Evolutionary conservation across 2,888 invertebrate species (phyloP).

Genomic region (Eilema griseolum): DNA sequence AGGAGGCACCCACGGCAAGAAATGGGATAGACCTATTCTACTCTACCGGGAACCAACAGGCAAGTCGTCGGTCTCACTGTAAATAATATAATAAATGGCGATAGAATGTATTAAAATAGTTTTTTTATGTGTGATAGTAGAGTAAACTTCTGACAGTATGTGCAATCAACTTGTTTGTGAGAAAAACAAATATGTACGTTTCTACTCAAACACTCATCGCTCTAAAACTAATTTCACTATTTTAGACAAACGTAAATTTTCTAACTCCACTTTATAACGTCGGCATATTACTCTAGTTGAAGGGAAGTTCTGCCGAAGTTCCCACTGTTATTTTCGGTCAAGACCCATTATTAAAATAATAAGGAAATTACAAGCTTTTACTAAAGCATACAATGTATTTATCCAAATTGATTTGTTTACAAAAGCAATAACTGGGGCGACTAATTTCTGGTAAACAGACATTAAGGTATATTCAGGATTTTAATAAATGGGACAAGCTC

Average conservation of each 20-base stretch:
- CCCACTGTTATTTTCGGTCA: conserved; percentile 5
- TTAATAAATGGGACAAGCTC: not conserved
- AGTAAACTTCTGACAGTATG: too few species aligned
- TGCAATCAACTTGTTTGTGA: not conserved
- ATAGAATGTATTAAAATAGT: too few species aligned
- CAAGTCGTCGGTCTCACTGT: too few species aligned
- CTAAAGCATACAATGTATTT: not conserved
- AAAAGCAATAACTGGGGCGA: not conserved
- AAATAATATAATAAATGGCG: too few species aligned
- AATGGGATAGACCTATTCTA: too few species aligned
- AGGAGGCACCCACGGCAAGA: too few species aligned
- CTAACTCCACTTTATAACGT: conserved; percentile 12
- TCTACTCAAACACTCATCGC: not conserved
- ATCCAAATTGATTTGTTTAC: not conserved
- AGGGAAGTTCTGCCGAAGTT: not conserved
- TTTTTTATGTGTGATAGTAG: too few species aligned
- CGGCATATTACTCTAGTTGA: conserved; percentile 6
- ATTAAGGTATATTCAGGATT: not conserved
- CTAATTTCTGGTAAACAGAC: not conserved
- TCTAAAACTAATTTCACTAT: conserved; percentile 12
- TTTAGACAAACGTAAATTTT: conserved; percentile 15
- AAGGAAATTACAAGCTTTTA: conserved; percentile 3
- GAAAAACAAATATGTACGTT: conserved; percentile 6
- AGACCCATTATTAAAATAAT: not conserved
- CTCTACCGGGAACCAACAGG: too few species aligned